Evolutionary conservation across 2,113 vertebrate genomes (phyloP), one percentile per base, ranked within the genome.

Genomic region (Theristicus caerulescens): DNA sequence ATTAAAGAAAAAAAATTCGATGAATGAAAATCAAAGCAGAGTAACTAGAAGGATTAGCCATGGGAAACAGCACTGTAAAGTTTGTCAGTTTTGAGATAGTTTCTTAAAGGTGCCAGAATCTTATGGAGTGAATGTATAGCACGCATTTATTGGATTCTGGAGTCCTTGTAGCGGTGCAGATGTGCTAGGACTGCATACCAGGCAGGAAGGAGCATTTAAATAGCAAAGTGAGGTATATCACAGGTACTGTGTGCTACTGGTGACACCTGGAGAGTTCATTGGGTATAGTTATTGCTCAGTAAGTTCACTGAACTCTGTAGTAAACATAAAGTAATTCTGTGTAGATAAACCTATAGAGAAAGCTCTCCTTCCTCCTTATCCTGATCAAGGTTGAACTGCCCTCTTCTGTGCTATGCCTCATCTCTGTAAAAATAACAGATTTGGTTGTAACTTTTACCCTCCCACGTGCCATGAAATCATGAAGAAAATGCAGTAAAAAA

Each of bases 51-150:
- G 9, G 21, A 89, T 47, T 74, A 82, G 26, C 25, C 11, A 55
- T 7, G 17, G 51, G 22, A 51, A 86, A 65, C 8, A 59, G 44
- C 40, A 47, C 46, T 54, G 24, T 47, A 32, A 54, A 59, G 25
- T 19, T 27, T 64, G 36, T 81, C n/a, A 16, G 7, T 70, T 83
- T 86, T 88, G 78, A 82, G 57, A 55, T 10, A 52, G 55, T 26
- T 90, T 90, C 52, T 84, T 83, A 32, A 65, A 80, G 11, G 9
- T 61, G 20, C 18, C 34, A 66, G 49, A 78, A 62, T 79, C 47
- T 47, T 12, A 20, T 0, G 0, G 16, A 20, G 51, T 26, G 16
- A 65, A 62, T 13, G 20, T 46, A n/a, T 69, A 69, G 26, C 34
- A n/a, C 0, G 0, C 10, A 16, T 61, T 85, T 85, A 3, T 36